These are phyloP conservation scores for Sylvia atricapilla DNA, from an alignment of 2,113 vertebrate genomes.

Conservation along the genomic window DNA sequence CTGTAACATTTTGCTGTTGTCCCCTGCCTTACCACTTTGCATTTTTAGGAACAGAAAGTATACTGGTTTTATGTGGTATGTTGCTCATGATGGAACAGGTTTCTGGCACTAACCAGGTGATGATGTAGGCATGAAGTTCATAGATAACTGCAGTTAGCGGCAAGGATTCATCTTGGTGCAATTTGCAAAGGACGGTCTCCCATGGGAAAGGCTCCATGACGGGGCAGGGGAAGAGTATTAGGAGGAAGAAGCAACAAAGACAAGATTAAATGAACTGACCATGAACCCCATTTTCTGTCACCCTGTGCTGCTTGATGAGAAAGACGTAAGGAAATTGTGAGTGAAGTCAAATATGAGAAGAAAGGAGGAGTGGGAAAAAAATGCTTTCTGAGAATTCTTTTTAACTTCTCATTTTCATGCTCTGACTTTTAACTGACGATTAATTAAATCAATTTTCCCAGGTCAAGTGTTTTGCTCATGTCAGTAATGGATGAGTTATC, in stretches of 20 bases:
- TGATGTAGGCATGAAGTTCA: not conserved
- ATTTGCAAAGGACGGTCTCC: not conserved
- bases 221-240: not conserved
- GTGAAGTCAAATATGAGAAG: not conserved
- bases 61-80: not conserved
- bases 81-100: not conserved
- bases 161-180: not conserved
- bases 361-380: not conserved
- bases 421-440: not conserved
- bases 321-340: not conserved
- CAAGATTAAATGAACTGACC: not conserved
- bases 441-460: not conserved
- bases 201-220: not conserved
- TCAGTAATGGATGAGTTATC: not conserved
- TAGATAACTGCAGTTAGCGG: not conserved
- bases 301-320: fast-evolving
- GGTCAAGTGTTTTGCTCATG: not conserved
- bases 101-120: not conserved
- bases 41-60: not conserved
- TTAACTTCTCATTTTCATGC: not conserved
- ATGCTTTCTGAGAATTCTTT: not conserved
- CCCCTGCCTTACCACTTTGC: not conserved
- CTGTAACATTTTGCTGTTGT: not conserved
- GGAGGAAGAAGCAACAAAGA: not conserved
- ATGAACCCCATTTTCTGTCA: not conserved